A percentile compares a stretch with the other conserved stretches of the same genome.
These are phyloP conservation scores for Phoenicopterus ruber DNA, from an alignment of 2,113 vertebrate species.

Conservation along the genomic window DNA sequence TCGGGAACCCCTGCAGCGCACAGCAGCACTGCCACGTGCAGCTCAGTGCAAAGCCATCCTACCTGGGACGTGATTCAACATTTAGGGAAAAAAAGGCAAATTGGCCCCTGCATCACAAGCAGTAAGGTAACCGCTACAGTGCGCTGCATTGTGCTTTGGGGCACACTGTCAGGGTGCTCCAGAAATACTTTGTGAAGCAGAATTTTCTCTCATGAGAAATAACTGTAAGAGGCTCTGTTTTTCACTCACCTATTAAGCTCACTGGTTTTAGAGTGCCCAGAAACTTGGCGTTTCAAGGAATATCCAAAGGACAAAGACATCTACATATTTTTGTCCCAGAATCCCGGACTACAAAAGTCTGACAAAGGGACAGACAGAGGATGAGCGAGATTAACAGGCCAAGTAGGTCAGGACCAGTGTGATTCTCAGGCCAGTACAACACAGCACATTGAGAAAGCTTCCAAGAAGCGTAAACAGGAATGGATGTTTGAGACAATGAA, in stretches of 20 bases:
- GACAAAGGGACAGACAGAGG: constrained; percentile 47
- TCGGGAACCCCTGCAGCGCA: background rate
- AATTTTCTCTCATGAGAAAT: background rate
- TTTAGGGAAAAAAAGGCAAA: background rate
- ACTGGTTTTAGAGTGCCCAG: background rate
- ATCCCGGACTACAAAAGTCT: background rate
- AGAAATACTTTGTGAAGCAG: background rate
- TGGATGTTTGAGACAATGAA: constrained; percentile 65
- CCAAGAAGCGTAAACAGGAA: constrained; percentile 62
- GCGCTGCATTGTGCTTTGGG: background rate
- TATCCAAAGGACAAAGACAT: constrained; percentile 20
- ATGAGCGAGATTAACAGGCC: constrained; percentile 47
- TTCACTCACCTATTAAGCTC: background rate
- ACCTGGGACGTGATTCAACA: background rate
- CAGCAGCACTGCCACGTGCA: background rate
- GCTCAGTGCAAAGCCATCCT: background rate
- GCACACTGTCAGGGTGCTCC: background rate
- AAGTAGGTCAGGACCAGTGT: constrained; percentile 61
- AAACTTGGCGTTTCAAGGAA: constrained; percentile 49
- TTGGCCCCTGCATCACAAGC: background rate
- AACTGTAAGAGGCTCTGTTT: background rate
- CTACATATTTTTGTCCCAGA: constrained; percentile 11
- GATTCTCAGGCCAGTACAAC: constrained; percentile 66
- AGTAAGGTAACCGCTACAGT: background rate
- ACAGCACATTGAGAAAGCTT: constrained; percentile 64